A percentile compares a stretch with the other conserved stretches of the same genome.
These are phyloP conservation scores for Torymus tubicola DNA, from an alignment of 2,888 invertebrate genomes.

Conservation along the genomic window DNA sequence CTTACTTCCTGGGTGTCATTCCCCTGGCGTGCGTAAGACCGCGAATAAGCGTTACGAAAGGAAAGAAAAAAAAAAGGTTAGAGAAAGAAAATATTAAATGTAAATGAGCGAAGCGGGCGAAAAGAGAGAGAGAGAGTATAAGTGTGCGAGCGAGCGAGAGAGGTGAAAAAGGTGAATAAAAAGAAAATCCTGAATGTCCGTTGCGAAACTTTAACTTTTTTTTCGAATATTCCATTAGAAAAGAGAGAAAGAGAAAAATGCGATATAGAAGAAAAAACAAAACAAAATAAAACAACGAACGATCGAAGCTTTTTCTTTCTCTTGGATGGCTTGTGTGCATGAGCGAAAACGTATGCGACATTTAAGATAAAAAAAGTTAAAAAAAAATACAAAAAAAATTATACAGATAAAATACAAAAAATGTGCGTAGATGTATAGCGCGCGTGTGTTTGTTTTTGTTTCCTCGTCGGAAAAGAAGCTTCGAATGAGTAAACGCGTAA, in stretches of 20 bases:
- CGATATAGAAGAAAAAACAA: conserved; percentile 21
- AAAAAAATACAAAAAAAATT: conserved; percentile 29
- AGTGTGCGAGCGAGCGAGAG: conserved; percentile 19
- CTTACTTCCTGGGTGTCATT: conserved; percentile 39
- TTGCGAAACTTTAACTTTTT: conserved; percentile 43
- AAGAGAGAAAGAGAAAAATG: conserved; percentile 43
- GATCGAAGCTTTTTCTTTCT: conserved; percentile 58
- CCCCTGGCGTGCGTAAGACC: conserved; percentile 40
- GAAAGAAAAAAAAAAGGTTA: conserved; percentile 55
- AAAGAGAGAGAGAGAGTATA: conserved; percentile 16
- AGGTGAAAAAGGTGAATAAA: not conserved
- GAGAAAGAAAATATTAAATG: conserved; percentile 54
- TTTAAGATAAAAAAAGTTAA: conserved; percentile 29
- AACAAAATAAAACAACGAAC: conserved; percentile 52
- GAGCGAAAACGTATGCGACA: conserved; percentile 23
- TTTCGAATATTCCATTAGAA: conserved; percentile 49
- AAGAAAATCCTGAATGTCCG: conserved; percentile 25
- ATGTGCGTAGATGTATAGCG: conserved; percentile 36
- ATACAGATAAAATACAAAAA: conserved; percentile 25
- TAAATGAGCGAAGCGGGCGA: conserved; percentile 39
- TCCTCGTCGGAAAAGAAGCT: conserved; percentile 40
- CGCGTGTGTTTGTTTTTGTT: conserved; percentile 22
- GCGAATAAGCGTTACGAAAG: conserved; percentile 55
- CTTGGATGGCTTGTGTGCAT: conserved; percentile 47
- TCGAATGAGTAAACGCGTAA: conserved; percentile 25